Evolutionary conservation across 2,797 vertebrate species (phyloP).

Genomic region (Lepilemur ruficaudatus): DNA sequence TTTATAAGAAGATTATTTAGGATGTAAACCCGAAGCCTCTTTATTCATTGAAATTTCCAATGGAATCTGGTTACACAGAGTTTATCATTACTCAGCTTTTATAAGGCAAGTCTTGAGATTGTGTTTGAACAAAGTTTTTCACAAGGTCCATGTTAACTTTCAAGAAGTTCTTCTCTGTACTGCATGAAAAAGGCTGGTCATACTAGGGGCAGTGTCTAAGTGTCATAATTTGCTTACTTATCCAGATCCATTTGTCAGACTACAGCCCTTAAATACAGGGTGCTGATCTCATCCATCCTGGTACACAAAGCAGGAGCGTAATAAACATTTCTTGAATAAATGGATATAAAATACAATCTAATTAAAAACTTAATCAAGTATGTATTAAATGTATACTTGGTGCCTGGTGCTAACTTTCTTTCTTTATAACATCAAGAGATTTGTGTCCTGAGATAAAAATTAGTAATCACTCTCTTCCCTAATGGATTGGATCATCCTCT

Average conservation of each 20-base stretch:
- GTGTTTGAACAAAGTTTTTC: background rate
- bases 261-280: background rate
- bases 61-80: background rate
- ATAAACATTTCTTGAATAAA: background rate
- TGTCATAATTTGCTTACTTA: background rate
- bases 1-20: background rate
- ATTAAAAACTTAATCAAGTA: background rate
- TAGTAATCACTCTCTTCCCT: conserved; percentile 80
- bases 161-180: background rate
- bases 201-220: background rate
- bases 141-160: background rate
- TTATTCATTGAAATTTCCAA: background rate
- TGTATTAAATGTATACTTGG: background rate
- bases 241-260: background rate
- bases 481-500: conserved; percentile 73
- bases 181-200: background rate
- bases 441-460: conserved; percentile 1
- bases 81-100: background rate
- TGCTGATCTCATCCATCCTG: background rate
- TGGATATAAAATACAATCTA: background rate
- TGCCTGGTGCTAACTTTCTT: background rate
- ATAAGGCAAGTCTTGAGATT: background rate
- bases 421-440: background rate
- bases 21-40: background rate
- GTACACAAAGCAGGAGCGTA: background rate